phyloP scores from a whole-genome alignment of 1,140 invertebrate genomes.

The Hycleus cichorii region DNA sequence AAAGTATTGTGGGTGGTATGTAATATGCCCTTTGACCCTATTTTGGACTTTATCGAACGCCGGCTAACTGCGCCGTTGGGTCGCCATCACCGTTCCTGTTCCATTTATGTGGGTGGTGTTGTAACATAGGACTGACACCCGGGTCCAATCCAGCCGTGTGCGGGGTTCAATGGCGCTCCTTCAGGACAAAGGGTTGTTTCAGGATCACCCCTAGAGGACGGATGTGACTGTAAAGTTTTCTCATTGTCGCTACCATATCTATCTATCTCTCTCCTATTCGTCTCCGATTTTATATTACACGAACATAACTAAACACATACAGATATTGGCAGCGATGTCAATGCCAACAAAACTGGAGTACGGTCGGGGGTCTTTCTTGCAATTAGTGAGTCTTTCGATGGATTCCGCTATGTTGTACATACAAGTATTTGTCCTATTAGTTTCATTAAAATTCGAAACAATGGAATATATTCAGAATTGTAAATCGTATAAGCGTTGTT shows the following conservation, averaged over 20 bases:
- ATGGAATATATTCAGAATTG: not conserved
- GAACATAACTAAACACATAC: no score
- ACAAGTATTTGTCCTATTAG: conserved; percentile 9
- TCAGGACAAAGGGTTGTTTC: conserved; percentile 32
- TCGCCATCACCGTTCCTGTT: no score
- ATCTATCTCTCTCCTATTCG: not conserved
- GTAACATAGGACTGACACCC: conserved; percentile 1
- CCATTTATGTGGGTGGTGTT: no score
- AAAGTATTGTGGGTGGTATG: no score
- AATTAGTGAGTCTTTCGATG: conserved; percentile 24
- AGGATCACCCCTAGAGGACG: conserved; percentile 21
- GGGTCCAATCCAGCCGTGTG: not conserved
- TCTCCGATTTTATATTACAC: not conserved
- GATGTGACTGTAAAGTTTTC: conserved; percentile 3
- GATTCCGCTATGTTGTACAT: conserved; percentile 1
- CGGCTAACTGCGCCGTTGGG: no score
- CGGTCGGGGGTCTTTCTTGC: conserved; percentile 3
- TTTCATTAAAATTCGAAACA: conserved; percentile 6
- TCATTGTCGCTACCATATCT: not conserved
- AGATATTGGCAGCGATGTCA: not conserved
- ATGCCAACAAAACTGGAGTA: not conserved
- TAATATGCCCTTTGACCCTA: no score
- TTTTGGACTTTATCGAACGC: no score
- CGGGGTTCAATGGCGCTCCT: conserved; percentile 17
- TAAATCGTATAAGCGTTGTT: no score